Percentiles rank a stretch among this genome's conserved stretches.
Conservation (phyloP, 37 sponge, comb jelly and placozoan species). For the Spongilla lacustris region DNA sequence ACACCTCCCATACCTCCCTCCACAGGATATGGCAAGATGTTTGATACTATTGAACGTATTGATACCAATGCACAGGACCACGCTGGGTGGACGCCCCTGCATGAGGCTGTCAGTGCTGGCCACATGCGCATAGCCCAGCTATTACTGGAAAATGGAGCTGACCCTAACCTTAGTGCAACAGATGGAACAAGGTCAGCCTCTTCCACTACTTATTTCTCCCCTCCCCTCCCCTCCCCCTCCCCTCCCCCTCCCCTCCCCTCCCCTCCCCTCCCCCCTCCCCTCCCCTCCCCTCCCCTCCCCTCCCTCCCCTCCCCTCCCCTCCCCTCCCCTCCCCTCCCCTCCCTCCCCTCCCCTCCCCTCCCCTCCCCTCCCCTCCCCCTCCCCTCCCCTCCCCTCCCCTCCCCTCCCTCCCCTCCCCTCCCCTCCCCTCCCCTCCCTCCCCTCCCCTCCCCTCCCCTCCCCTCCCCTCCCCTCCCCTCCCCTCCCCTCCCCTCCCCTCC, state of each 20-base stretch:
- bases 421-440: no score
- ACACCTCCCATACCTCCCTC: not conserved
- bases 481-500: not conserved
- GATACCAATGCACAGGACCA: constrained; percentile 69
- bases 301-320: no score
- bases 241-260: no score
- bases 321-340: not conserved
- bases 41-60: constrained; percentile 36
- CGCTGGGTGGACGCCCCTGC: constrained; percentile 91
- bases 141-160: constrained; percentile 78
- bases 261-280: no score
- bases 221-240: not conserved
- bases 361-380: no score
- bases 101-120: constrained; percentile 76
- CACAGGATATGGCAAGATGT: constrained; percentile 73
- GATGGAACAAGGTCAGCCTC: constrained; percentile 79
- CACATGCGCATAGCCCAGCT: constrained; percentile 47
- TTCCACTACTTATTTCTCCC: no score
- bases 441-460: no score
- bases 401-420: no score
- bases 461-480: no score
- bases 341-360: no score
- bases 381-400: no score
- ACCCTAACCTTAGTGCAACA: constrained; percentile 59
- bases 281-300: no score